Base-by-base conservation (phyloP, 2,888 invertebrate species). In the Nymphalis polychloros region DNA sequence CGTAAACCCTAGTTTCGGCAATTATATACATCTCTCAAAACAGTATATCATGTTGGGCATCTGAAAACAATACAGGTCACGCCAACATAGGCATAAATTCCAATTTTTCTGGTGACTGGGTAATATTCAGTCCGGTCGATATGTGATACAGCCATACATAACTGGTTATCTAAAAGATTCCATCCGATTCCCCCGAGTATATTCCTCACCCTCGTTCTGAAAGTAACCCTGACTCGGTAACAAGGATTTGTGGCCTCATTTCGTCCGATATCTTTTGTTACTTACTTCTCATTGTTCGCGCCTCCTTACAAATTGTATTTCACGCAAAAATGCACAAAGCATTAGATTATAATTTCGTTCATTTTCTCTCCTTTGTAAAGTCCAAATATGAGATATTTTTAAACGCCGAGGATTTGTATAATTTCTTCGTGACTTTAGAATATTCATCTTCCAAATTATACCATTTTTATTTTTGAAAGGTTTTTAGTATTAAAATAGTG, bases 221-320 rank as follows among this genome's bases (percentile, higher is more conserved):
- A 19, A 64, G 48, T 57, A 59, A 35, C 52, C 52, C 46, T 53
- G 17, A 27, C 57, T 23, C 46, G 48, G 4, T 48, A n/a, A n/a
- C 60, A 20, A 61, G 60, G 57, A 53, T 68, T 64, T 63, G 52
- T 47, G 49, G 64, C 49, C 55, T 53, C 68, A 35, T 60, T 63
- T 48, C 60, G n/a, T 60, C 60, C 48, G 20, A 60, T 64, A 64
- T 55, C 48, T 41, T 53, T 60, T 35, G 27, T 52, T 52, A 17
- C 46, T 10, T 16, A 59, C 20, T 35, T 50, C 41, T 19, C 41
- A 57, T 57, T 57, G 57, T 57, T 57, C 57, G n/a, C 55, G 57
- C 57, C 57, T 49, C 49, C 49, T 57, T 41, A 35, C 57, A 57
- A 57, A 57, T 57, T 41, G 41, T 57, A 27, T 57, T 19, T 19